Evolutionary conservation across 2,888 invertebrate genomes (phyloP), one percentile per base, ranked within the genome.

Genomic region (Galerucella pusilla): DNA sequence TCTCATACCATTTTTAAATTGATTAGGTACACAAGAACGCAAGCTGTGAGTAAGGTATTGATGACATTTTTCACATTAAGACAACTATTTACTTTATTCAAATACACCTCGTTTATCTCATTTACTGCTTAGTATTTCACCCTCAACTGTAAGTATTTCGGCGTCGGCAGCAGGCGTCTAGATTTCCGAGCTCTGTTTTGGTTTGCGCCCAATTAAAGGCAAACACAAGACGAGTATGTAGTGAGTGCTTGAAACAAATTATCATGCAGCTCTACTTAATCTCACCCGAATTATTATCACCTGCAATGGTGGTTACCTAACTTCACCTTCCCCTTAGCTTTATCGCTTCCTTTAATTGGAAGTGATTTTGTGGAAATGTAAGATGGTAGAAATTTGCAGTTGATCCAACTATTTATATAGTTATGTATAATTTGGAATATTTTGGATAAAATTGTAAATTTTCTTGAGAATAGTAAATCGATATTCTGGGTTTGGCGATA

Each of bases 121-220:
- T 42, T 42, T 42, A 42, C 35, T 52, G 5, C 52, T 52, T 7
- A 52, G n/a, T 52, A 52, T 52, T 52, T 52, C 52, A 14, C 6
- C 52, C 14, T 35, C 14, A 65, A 64, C 70, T 63, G 77, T 68
- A 76, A 35, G 52, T 20, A 63, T 63, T 84, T 85, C 85, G 86
- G 86, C 86, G 85, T 83, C 61, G 14, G 14, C 61, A 35, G 11
- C 59, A 25, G 10, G 84, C 82, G 81, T 84, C 85, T 82, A 82
- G 86, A 87, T 87, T 87, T 86, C 86, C 86, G 86, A 87, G 86
- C 86, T 86, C 86, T 87, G 87, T 87, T 87, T 87, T 86, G 87
- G 87, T 87, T 87, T 87, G 86, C 87, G 86, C 86, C 86, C 87
- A 87, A 87, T 87, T 87, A 86, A 86, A 87, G 86, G 86, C 86